phyloP scores from a whole-genome alignment of 1,140 invertebrate species.

The Rhysida immarginata region DNA sequence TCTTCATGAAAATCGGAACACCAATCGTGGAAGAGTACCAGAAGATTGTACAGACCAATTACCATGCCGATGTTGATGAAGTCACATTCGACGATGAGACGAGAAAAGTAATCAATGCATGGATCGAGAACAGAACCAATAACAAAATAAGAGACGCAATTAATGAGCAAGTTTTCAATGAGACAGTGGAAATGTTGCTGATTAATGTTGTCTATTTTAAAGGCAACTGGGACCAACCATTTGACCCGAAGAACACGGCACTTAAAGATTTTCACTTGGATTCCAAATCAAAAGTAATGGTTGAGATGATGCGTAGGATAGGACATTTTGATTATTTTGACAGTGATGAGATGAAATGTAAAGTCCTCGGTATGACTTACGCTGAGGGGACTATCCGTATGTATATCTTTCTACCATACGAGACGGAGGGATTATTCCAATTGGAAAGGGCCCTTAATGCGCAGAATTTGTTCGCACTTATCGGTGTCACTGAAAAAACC shows the following conservation, averaged over 20 bases:
- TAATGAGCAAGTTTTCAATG: constrained; percentile 36
- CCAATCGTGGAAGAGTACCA: background rate
- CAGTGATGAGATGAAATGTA: constrained; percentile 43
- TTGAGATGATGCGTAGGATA: constrained; percentile 19
- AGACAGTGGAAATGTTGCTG: too few species aligned
- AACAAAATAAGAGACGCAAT: constrained; percentile 53
- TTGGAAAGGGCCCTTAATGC: constrained; percentile 15
- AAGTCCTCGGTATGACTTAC: constrained; percentile 72
- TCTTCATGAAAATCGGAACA: background rate
- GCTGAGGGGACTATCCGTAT: constrained; percentile 66
- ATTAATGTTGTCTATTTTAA: constrained; percentile 32
- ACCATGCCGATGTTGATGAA: background rate
- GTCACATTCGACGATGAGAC: background rate
- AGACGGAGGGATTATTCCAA: constrained; percentile 6
- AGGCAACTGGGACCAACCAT: constrained; percentile 22
- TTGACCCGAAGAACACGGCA: constrained; percentile 29
- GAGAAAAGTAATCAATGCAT: constrained; percentile 49
- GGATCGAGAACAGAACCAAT: constrained; percentile 55
- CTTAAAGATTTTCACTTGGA: constrained; percentile 22
- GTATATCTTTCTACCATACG: constrained; percentile 35
- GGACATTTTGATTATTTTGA: constrained; percentile 18
- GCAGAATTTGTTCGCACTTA: constrained; percentile 13
- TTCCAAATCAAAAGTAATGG: constrained; percentile 14
- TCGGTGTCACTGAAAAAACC: constrained; percentile 14
- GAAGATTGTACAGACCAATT: background rate